These are phyloP conservation scores for Calameuta idolon DNA, from an alignment of 2,888 invertebrate genomes.

Conservation along the genomic window DNA sequence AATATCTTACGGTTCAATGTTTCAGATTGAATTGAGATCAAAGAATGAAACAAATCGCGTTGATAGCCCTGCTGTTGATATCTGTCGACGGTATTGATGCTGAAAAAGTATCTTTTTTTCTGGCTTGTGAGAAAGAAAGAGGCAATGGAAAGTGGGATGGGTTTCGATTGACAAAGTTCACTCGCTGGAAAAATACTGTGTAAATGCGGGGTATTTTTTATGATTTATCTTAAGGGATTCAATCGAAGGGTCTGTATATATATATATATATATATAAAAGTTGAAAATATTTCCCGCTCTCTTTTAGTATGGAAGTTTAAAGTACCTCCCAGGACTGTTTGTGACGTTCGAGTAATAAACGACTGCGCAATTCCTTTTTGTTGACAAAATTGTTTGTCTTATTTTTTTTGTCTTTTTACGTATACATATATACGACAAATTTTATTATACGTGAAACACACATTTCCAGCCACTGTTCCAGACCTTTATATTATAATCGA, in stretches of 20 bases:
- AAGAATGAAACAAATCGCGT: background rate
- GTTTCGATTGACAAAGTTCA: background rate
- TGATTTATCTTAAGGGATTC: background rate
- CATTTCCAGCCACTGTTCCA: background rate
- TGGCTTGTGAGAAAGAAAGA: background rate
- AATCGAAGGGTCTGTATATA: background rate
- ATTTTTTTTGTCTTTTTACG: background rate
- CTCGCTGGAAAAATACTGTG: background rate
- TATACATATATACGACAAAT: background rate
- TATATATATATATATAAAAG: no score
- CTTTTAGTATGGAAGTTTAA: background rate
- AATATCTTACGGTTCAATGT: background rate
- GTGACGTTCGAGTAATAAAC: background rate
- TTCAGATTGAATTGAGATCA: background rate
- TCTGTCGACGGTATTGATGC: background rate
- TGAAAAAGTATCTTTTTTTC: background rate
- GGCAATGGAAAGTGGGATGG: background rate
- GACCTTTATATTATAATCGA: background rate
- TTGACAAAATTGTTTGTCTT: background rate
- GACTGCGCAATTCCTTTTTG: background rate
- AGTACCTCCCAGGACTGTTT: background rate
- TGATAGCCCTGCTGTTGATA: background rate
- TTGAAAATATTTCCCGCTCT: background rate
- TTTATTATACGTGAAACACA: background rate
- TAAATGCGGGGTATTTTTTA: background rate